Base-by-base conservation (phyloP, 1,140 invertebrate species). In the Dolichoris vasculosae region DNA sequence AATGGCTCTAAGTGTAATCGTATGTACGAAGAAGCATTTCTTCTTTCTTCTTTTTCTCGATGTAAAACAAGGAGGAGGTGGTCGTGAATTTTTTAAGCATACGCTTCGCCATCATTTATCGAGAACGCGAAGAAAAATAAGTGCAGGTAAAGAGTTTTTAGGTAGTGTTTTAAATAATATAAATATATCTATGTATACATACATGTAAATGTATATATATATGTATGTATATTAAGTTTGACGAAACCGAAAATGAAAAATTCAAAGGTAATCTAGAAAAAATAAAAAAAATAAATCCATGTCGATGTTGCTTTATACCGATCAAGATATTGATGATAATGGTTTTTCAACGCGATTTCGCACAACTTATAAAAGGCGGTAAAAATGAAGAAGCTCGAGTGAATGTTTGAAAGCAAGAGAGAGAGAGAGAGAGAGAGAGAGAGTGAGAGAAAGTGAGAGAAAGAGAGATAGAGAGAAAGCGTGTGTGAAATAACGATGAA, bases 231-330 rank as follows among this genome's bases (percentile, higher is more conserved):
- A 75, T 78, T 69, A 69, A 67, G 35, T 59, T 38, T 32, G 40
- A 76, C n/a, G 43, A 77, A 71, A 26, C 26, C 43, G 59, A 63
- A 40, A 40, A 80, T 23, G 63, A 80, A 84, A 84, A 38, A 63
- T 46, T 13, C 43, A 83, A 84, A 51, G 20, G 23, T 79, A 67
- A 78, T 51, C 26, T 67, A n/a, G 30, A 64, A 75, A 77, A 73
- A 43, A 78, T 77, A 63, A 51, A 67, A 67, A n/a, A 48, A 76
- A 35, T 26, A 38, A 76, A 59, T 35, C 8, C 35, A 84, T 46
- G 43, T 84, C n/a, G 35, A 80, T 84, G 64, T 84, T 84, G 83
- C 76, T 84, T 84, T 80, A 17, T 85, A 78, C 69, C 32, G 26
- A 63, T 63, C 32, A 32, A 82, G 38, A 82, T 71, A 32, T 55